phyloP scores from a whole-genome alignment of 2,888 invertebrate species.

The Cheilosia variabilis region DNA sequence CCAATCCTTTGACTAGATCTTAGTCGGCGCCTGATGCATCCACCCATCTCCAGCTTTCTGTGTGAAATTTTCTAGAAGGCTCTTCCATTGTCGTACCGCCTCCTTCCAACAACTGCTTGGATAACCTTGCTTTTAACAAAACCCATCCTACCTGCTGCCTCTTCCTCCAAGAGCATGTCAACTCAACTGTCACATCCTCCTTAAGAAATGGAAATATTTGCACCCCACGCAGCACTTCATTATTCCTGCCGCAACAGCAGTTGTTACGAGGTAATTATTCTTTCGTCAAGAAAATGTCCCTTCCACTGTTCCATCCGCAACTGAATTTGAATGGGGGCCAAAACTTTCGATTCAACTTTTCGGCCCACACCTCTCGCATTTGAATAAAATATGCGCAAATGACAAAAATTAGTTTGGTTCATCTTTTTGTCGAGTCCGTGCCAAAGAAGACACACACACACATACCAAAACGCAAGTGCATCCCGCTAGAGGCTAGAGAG shows the following conservation, averaged over 20 bases:
- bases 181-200: constrained; percentile 23
- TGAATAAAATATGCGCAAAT: constrained; percentile 74
- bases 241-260: constrained; percentile 47
- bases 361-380: constrained; percentile 36
- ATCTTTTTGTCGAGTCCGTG: constrained; percentile 30
- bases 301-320: constrained; percentile 10
- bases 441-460: constrained; percentile 13
- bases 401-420: constrained; percentile 70
- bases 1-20: no score
- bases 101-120: no score
- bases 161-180: no score
- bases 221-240: constrained; percentile 24
- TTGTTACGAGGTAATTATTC: constrained; percentile 70
- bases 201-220: not conserved
- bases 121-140: no score
- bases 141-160: no score
- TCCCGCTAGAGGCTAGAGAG: not conserved
- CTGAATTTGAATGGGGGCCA: constrained; percentile 62
- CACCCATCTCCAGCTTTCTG: no score
- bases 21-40: no score
- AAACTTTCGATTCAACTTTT: constrained; percentile 70
- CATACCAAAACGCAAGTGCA: constrained; percentile 59
- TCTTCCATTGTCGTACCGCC: no score
- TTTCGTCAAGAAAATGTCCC: constrained; percentile 61
- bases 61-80: no score